Evolutionary conservation across 53 echinoderm and acorn worm species (phyloP).

Genomic region (Paelopatides confundens): DNA sequence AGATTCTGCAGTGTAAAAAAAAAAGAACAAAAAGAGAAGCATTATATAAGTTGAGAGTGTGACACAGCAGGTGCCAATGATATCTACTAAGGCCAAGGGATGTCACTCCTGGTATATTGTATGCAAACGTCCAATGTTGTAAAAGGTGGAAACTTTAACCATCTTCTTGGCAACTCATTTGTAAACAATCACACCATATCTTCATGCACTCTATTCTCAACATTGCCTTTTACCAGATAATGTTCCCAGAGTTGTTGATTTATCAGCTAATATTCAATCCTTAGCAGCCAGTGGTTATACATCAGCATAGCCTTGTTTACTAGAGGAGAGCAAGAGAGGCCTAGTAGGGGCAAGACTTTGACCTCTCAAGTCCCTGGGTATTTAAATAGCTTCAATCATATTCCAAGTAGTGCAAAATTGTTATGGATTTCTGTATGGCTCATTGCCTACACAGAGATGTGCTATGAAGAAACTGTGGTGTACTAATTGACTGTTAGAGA

Average conservation of each 20-base stretch:
- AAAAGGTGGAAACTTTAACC: not conserved
- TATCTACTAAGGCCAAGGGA: not conserved
- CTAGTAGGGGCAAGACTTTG: not conserved
- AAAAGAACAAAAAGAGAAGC: too few species aligned
- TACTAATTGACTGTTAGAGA: too few species aligned
- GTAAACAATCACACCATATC: not conserved
- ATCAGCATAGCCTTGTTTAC: not conserved
- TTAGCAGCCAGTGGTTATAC: not conserved
- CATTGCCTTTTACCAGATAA: not conserved
- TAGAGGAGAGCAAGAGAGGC: not conserved
- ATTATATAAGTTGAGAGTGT: too few species aligned
- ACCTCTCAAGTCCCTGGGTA: not conserved
- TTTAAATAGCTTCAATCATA: not conserved
- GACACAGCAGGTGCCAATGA: too few species aligned
- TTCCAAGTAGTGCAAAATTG: not conserved
- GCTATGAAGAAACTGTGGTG: not conserved
- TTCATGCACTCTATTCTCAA: too few species aligned
- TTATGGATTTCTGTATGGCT: not conserved
- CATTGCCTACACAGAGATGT: not conserved
- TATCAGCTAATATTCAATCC: not conserved
- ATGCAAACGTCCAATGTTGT: not conserved
- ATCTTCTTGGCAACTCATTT: not conserved
- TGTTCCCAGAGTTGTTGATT: not conserved
- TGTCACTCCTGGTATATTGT: not conserved
- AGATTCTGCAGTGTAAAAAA: too few species aligned